These are phyloP conservation scores for Lepidochitona cinerea DNA, from an alignment of 2,888 invertebrate species.

Conservation along the genomic window DNA sequence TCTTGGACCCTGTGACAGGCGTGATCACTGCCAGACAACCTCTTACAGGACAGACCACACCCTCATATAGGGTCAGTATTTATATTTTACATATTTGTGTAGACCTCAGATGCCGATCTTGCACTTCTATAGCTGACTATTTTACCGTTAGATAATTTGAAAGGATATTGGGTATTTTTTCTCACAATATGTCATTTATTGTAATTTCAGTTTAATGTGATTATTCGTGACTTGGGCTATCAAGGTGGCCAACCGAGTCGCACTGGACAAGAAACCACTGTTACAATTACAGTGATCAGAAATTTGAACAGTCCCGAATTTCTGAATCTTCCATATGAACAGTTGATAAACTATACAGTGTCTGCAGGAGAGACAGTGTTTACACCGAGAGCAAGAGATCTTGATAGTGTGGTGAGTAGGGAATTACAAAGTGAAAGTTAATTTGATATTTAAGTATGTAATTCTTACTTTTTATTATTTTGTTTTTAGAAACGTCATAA, in stretches of 20 bases:
- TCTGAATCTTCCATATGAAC: constrained; percentile 23
- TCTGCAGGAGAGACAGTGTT: constrained; percentile 31
- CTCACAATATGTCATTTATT: not conserved
- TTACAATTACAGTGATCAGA: constrained; percentile 39
- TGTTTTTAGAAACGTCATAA: too few species aligned
- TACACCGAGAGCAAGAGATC: constrained; percentile 44
- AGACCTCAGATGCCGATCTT: too few species aligned
- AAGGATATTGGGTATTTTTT: not conserved
- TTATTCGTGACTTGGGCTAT: constrained; percentile 32
- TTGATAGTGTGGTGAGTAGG: constrained; percentile 49
- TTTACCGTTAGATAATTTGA: too few species aligned
- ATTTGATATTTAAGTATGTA: too few species aligned
- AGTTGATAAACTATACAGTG: constrained; percentile 33
- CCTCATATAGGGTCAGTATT: not conserved
- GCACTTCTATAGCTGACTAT: too few species aligned
- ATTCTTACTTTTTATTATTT: too few species aligned
- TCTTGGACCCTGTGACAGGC: constrained; percentile 35
- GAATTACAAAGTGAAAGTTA: too few species aligned
- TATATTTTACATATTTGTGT: too few species aligned
- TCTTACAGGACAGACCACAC: constrained; percentile 14
- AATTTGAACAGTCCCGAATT: constrained; percentile 55
- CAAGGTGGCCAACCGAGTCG: constrained; percentile 1
- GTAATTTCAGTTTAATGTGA: constrained; percentile 39
- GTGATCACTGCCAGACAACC: constrained; percentile 30
- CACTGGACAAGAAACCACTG: not conserved